phyloP scores from a whole-genome alignment of 2,113 vertebrate genomes.

The Serilophus lunatus region DNA sequence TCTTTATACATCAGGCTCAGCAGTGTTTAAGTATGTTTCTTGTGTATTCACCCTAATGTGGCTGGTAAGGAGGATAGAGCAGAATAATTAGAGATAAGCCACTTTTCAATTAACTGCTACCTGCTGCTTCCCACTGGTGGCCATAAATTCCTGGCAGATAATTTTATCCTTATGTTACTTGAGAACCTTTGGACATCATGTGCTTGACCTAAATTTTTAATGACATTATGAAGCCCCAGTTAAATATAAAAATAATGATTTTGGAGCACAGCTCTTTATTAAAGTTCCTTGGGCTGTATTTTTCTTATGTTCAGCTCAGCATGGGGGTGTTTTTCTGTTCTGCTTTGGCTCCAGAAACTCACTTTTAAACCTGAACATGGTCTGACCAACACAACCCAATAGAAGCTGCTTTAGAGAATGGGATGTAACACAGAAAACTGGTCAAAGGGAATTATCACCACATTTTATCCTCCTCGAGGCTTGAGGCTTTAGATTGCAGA shows the following conservation, averaged over 20 bases:
- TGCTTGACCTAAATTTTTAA: slow-evolving; percentile 60
- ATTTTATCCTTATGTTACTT: slow-evolving; percentile 1
- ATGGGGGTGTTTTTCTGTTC: background rate
- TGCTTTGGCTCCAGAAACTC: background rate
- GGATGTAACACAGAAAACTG: background rate
- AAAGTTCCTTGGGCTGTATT: background rate
- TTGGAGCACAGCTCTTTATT: background rate
- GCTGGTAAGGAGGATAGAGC: slow-evolving; percentile 38
- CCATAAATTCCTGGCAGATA: slow-evolving; percentile 46
- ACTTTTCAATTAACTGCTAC: slow-evolving; percentile 63
- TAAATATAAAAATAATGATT: slow-evolving; percentile 30
- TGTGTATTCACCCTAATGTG: slow-evolving; percentile 6
- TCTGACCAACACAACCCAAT: background rate
- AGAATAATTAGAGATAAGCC: slow-evolving; percentile 62
- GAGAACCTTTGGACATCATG: slow-evolving; percentile 18
- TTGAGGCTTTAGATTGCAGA: background rate
- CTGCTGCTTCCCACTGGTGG: slow-evolving; percentile 42
- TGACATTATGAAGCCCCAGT: background rate
- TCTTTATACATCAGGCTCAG: background rate
- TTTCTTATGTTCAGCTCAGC: background rate
- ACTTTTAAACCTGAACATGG: background rate
- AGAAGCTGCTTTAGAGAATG: background rate
- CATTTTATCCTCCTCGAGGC: background rate
- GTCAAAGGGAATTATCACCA: background rate
- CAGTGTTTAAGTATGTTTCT: background rate